Conservation (phyloP, 2,888 invertebrate species). For the Orchestes rusci region DNA sequence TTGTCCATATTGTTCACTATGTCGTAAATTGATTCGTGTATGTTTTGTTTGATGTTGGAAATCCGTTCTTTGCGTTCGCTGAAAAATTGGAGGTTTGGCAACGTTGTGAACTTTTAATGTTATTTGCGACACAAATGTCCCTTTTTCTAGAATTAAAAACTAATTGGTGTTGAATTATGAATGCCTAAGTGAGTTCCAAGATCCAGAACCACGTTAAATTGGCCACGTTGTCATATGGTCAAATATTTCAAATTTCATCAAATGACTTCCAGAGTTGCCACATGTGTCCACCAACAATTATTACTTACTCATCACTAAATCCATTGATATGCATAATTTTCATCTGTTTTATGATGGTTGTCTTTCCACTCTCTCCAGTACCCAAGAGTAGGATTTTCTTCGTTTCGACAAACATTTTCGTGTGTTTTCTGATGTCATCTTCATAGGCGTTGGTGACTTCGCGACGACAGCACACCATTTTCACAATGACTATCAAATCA, state of each 20-base stretch:
- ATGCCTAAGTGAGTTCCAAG: too few relatives aligned
- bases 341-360: conserved; percentile 83
- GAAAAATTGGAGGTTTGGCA: too few relatives aligned
- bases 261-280: too few relatives aligned
- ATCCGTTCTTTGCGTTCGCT: conserved; percentile 65
- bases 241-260: too few relatives aligned
- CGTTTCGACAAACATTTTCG: conserved; percentile 37
- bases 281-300: too few relatives aligned
- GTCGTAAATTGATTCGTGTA: conserved; percentile 68
- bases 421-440: conserved; percentile 28
- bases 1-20: conserved; percentile 53
- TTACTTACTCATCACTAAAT: conserved; percentile 59
- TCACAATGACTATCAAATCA: conserved; percentile 2
- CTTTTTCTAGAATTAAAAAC: too few relatives aligned
- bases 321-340: conserved; percentile 76
- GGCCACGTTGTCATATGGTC: too few relatives aligned
- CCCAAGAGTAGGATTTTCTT: conserved; percentile 58
- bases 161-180: too few relatives aligned
- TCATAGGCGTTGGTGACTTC: conserved; percentile 15
- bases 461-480: conserved; percentile 19
- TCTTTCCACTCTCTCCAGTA: conserved; percentile 78
- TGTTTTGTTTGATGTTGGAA: conserved; percentile 60
- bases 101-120: too few relatives aligned
- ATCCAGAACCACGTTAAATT: too few relatives aligned
- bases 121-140: too few relatives aligned